Percentiles rank a stretch among this genome's conserved stretches.
phyloP scores from a whole-genome alignment of 2,797 vertebrate genomes.

The Tympanoctomys barrerae region DNA sequence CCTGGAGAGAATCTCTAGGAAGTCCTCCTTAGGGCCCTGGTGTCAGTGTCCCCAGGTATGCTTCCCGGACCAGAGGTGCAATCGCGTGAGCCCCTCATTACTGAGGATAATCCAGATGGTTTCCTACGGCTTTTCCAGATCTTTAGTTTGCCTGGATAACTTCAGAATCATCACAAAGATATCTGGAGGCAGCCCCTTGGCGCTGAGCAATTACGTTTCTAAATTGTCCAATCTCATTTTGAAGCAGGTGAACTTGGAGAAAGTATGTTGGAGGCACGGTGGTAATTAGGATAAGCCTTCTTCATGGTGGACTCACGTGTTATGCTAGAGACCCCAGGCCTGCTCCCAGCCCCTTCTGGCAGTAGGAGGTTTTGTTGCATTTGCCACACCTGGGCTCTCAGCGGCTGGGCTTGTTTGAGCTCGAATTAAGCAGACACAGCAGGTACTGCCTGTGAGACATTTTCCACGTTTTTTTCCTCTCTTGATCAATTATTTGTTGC shows the following conservation, averaged over 20 bases:
- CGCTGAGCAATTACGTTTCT: background rate
- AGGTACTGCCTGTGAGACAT: background rate
- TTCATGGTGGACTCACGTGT: background rate
- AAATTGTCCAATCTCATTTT: background rate
- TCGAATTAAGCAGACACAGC: background rate
- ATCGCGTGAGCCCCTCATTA: background rate
- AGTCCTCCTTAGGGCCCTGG: background rate
- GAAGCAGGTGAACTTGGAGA: background rate
- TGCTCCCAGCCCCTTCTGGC: background rate
- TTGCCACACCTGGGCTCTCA: background rate
- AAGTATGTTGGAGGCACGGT: background rate
- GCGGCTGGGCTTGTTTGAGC: background rate
- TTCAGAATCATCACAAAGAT: background rate
- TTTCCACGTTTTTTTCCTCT: background rate
- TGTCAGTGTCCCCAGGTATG: background rate
- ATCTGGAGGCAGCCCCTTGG: background rate
- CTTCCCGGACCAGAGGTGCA: background rate
- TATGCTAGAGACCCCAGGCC: background rate
- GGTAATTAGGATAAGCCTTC: background rate
- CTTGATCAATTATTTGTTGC: background rate
- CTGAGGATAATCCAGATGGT: fast-evolving
- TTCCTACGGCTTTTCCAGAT: background rate
- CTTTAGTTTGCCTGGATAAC: background rate
- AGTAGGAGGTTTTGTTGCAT: background rate
- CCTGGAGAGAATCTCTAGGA: background rate